Conservation (phyloP, 2,888 invertebrate genomes). For the Anagyrus pseudococci region DNA sequence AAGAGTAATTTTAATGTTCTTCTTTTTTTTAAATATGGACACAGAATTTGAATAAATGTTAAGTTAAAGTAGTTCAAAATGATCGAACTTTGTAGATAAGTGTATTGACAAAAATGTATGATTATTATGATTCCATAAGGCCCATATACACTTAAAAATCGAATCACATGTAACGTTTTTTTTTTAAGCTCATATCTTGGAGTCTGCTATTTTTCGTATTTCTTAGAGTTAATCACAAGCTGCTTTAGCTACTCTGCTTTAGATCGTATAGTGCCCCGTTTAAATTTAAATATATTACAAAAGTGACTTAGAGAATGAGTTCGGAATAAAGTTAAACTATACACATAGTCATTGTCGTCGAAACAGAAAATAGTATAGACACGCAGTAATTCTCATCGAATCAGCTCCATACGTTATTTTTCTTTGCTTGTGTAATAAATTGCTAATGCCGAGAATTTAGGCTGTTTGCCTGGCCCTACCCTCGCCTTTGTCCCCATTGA, state of each 20-base stretch:
- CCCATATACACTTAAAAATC: no score
- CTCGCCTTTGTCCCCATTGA: not conserved
- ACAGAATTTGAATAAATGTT: no score
- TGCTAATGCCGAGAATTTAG: not conserved
- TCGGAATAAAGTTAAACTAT: not conserved
- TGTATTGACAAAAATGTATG: no score
- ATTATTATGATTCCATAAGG: no score
- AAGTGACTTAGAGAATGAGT: not conserved
- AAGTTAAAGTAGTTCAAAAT: no score
- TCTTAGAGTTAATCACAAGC: not conserved
- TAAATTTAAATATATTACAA: not conserved
- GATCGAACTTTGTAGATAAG: no score
- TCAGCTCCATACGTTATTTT: no score
- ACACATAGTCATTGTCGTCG: not conserved
- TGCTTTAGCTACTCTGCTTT: not conserved
- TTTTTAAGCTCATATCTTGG: no score
- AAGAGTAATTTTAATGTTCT: no score
- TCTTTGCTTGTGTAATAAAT: not conserved
- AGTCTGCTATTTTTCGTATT: not conserved
- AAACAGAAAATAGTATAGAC: not conserved
- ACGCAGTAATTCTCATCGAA: not conserved
- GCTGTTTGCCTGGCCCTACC: no score
- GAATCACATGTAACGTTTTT: no score
- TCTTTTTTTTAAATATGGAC: no score
- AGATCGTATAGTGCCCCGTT: not conserved